Conservation (phyloP, 2,797 vertebrate genomes). For the Cryptoblepharus egeriae region DNA sequence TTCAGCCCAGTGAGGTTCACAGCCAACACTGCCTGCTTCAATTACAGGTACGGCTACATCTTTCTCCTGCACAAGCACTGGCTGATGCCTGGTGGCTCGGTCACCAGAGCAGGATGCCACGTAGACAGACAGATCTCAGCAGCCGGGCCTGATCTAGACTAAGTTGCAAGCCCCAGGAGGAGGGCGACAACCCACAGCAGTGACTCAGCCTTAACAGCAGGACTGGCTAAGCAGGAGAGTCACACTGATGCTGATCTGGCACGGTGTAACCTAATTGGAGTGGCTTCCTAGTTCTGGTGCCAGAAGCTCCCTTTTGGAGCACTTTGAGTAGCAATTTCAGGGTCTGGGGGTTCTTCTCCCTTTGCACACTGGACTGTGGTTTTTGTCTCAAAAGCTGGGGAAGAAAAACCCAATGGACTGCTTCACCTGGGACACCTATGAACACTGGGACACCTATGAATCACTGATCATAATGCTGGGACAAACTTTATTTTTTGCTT, state of each 20-base stretch:
- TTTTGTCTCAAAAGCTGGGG: too few species aligned
- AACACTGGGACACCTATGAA: too few species aligned
- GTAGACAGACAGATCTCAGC: slow-evolving; percentile 58
- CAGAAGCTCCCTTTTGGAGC: too few species aligned
- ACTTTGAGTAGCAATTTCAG: too few species aligned
- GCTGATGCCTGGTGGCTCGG: slow-evolving; percentile 45
- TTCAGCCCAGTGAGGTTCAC: rapidly evolving
- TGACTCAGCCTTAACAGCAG: slow-evolving; percentile 67
- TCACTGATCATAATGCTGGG: too few species aligned
- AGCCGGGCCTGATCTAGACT: slow-evolving; percentile 57
- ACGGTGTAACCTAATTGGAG: too few species aligned
- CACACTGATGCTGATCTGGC: background rate
- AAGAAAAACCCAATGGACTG: background rate
- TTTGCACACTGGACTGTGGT: too few species aligned
- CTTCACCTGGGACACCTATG: too few species aligned
- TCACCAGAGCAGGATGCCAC: slow-evolving; percentile 34
- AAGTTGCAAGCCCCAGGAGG: slow-evolving; percentile 19
- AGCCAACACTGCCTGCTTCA: background rate
- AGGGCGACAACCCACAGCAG: slow-evolving; percentile 12
- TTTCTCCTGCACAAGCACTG: background rate
- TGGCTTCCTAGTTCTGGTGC: too few species aligned
- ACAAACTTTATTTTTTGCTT: too few species aligned
- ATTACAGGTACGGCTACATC: background rate
- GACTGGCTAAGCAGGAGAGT: slow-evolving; percentile 23
- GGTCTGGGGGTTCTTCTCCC: too few species aligned